Base-by-base conservation (phyloP, 2,113 vertebrate genomes). In the Archilochus colubris region DNA sequence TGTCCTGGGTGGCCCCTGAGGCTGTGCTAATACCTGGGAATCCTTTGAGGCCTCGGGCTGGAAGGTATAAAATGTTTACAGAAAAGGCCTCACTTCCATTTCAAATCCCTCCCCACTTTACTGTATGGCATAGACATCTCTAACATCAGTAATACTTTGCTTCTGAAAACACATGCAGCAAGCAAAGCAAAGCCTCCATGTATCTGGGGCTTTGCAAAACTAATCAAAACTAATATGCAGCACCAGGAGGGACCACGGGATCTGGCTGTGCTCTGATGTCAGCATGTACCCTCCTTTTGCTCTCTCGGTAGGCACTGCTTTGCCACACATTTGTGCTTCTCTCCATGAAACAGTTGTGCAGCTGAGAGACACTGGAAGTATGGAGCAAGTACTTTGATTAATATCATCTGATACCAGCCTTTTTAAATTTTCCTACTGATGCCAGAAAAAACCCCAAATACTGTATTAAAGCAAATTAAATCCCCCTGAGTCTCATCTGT, bases 201-300 rank as follows among this genome's bases (percentile, higher is more conserved):
- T 2, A 3, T 2, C n/a, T 12, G 57, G 19, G 82, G 69, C 74
- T 81, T 15, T 38, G 74, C 74, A 21, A 2, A 38, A 54, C 57
- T 33, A 5, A 24, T 0, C 74, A 21, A 2, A 38, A 54, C 57
- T 33, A 5, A 24, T 0, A 0, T 1, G 0, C 18, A 13, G 83
- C 24, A 0, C 10, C 0, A 1, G 58, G 48, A 27, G 28, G 16
- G 27, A n/a, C 27, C 0, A 4, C 8, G 5, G 0, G 46, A 3
- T 4, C 10, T 4, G 59, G 30, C 59, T n/a, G 43, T 5, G 61
- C 14, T 86, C 57, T 1, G 1, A 4, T 1, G 73, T 12, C 43
- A 19, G n/a, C 59, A 2, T 3, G 2, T 14, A 12, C 75, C 36
- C 36, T 43, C 1, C 40, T 28, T 63, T 30, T 30, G 11, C 51